Percentiles rank a stretch among this genome's conserved stretches.
Evolutionary conservation across 1,140 invertebrate species (phyloP).

Genomic region (Palaemon carinicauda): DNA sequence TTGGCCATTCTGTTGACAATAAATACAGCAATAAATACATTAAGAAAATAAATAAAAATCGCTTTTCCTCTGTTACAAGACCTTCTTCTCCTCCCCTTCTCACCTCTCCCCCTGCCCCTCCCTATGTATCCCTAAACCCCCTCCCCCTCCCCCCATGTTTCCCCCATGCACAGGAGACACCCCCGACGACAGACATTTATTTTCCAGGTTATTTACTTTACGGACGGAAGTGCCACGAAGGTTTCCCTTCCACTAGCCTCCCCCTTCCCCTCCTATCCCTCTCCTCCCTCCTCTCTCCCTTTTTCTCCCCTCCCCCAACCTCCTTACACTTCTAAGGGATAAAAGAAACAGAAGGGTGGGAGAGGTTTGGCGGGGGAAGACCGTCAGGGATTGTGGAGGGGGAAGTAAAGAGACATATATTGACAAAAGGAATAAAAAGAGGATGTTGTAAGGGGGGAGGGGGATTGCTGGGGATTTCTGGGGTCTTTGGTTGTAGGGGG

Average conservation of each 20-base stretch:
- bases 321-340: neutral
- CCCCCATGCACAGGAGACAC: neutral
- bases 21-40: no score
- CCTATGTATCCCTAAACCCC: no score
- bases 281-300: neutral
- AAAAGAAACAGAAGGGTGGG: no score
- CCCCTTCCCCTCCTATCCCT: neutral
- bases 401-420: neutral
- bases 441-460: neutral
- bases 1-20: no score
- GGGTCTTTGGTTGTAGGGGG: neutral
- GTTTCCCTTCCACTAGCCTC: neutral
- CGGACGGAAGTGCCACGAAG: no score
- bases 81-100: neutral
- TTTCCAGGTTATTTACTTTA: no score
- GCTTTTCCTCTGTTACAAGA: neutral
- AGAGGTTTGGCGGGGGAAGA: neutral
- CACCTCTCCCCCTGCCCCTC: neutral
- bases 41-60: neutral
- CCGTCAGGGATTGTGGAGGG: neutral
- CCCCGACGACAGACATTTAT: neutral
- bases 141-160: neutral
- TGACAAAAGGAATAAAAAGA: neutral
- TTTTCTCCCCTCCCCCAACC: neutral
- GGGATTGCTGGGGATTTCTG: no score